These are phyloP conservation scores for Callithrix jacchus DNA, from an alignment of 2,113 vertebrate species.

Conservation along the genomic window DNA sequence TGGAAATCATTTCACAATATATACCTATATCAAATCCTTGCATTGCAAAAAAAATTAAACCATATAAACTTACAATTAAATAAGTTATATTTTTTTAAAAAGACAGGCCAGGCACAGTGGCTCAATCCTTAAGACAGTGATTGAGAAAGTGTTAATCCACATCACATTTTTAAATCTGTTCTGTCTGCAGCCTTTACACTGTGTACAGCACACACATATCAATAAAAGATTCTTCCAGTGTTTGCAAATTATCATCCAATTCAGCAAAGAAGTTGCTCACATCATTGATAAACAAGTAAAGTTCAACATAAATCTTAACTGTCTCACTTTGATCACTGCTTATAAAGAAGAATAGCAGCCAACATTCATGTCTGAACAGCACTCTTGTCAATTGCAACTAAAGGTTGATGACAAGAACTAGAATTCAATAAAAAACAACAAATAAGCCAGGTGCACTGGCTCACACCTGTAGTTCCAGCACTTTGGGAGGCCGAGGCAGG, in stretches of 20 bases:
- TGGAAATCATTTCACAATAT: not conserved
- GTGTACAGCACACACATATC: not conserved
- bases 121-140: not conserved
- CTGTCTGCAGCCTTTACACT: not conserved
- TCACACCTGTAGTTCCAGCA: too few species aligned
- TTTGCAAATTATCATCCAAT: not conserved
- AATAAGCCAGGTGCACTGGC: accelerated
- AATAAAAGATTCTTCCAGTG: not conserved
- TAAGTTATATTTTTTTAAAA: not conserved
- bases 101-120: too few species aligned
- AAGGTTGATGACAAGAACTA: not conserved
- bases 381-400: not conserved
- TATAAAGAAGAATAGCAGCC: not conserved
- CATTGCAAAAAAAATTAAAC: not conserved
- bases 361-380: not conserved
- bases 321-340: not conserved
- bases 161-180: not conserved
- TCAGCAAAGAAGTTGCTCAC: not conserved
- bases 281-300: not conserved
- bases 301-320: not conserved
- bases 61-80: not conserved
- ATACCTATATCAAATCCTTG: not conserved
- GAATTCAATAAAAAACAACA: not conserved
- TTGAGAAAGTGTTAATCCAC: not conserved
- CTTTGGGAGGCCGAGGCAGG: too few species aligned